These are phyloP conservation scores for Podotricha telesiphe DNA, from an alignment of 2,888 invertebrate species.

Conservation along the genomic window DNA sequence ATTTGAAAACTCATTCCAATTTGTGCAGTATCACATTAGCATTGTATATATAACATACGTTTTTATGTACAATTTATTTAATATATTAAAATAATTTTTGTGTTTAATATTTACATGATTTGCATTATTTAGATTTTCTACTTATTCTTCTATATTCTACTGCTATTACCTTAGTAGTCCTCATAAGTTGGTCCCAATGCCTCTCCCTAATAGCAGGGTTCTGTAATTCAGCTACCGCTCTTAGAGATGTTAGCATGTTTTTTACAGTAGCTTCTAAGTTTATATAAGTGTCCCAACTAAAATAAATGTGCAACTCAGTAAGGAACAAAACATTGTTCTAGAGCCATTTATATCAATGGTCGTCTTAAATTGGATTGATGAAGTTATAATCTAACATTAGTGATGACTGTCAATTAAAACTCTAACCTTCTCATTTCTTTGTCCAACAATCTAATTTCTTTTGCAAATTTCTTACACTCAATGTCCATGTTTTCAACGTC, in stretches of 20 bases:
- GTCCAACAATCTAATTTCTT: constrained; percentile 94
- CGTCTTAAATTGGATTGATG: too few species aligned
- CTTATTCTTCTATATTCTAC: neutral
- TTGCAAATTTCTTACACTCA: constrained; percentile 98
- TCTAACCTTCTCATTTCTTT: constrained; percentile 94
- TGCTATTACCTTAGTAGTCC: constrained; percentile 92
- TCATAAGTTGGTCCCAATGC: constrained; percentile 98
- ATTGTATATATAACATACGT: constrained; percentile 43
- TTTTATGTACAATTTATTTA: constrained; percentile 35
- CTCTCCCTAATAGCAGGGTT: constrained; percentile 97
- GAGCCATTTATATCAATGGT: too few species aligned
- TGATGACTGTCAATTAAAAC: neutral
- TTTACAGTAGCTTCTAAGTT: constrained; percentile 96
- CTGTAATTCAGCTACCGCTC: constrained; percentile 97
- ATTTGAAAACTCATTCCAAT: constrained; percentile 46
- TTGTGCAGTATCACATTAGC: constrained; percentile 45
- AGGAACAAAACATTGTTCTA: too few species aligned
- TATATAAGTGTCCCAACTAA: constrained; percentile 93
- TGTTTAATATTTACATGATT: constrained; percentile 43
- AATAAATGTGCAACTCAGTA: constrained; percentile 25
- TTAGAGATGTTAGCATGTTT: constrained; percentile 96
- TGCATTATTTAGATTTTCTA: neutral
- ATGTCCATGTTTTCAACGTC: constrained; percentile 99
- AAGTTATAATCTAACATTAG: too few species aligned
- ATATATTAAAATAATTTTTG: constrained; percentile 26